Evolutionary conservation across 2,888 invertebrate genomes (phyloP).

Genomic region (Acanthosepion pharaonis): DNA sequence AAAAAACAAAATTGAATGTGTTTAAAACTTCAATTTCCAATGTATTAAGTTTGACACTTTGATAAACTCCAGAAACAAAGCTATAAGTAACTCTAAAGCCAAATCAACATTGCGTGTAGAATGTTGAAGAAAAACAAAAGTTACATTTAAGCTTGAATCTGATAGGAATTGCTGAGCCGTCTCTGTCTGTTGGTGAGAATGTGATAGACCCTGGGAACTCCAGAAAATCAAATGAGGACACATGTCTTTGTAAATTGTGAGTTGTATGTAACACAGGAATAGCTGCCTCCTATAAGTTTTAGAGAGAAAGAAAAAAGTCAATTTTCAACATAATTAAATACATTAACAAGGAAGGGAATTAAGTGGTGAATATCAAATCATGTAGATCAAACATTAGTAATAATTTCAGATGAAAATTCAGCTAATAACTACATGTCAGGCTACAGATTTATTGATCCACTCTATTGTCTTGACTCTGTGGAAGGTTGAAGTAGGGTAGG

Average conservation of each 20-base stretch:
- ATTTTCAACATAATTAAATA: too few relatives aligned
- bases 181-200: neutral
- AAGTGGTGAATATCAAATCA: too few relatives aligned
- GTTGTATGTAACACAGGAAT: conserved; percentile 47
- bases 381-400: too few relatives aligned
- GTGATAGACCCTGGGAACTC: neutral
- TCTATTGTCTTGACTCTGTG: too few relatives aligned
- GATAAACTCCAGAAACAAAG: neutral
- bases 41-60: too few relatives aligned
- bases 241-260: conserved; percentile 50
- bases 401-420: too few relatives aligned
- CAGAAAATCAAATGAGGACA: conserved; percentile 50
- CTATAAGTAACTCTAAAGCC: neutral
- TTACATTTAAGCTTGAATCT: neutral
- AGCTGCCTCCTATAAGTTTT: neutral
- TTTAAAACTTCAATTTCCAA: too few relatives aligned
- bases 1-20: too few relatives aligned
- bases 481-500: too few relatives aligned
- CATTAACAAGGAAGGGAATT: too few relatives aligned
- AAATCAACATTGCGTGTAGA: neutral
- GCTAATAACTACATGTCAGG: too few relatives aligned
- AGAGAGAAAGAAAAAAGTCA: neutral
- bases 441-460: too few relatives aligned
- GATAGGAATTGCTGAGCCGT: neutral
- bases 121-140: neutral